Base-by-base conservation (phyloP, 2,113 vertebrate species). In the Cryptomyrus ogoouensis region DNA sequence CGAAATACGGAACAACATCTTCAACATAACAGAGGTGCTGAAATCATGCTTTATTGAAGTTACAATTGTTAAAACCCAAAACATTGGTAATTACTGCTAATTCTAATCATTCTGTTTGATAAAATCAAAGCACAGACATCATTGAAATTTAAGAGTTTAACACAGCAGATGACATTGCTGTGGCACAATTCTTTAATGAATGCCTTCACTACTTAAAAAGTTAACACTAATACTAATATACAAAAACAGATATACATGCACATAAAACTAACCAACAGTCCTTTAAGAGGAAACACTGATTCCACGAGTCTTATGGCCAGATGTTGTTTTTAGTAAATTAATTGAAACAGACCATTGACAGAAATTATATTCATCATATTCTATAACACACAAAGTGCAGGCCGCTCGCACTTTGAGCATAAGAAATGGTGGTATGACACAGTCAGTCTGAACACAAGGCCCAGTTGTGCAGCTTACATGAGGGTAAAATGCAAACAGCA, bases 21-120 rank as follows among this genome's bases (percentile, higher is more conserved):
- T 39, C 74, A 80, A 80, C 74, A 80, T 56, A 56, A 56, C 92
- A 94, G 90, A 96, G 94, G 97, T 99, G 98, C 98, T 96, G 97
- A 97, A 97, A 98, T 96, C 98, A 98, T 98, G 97, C 98, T 99
- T 99, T 99, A 99, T 98, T 99, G 97, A 96, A 96, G 95, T 94
- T 97, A 93, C 93, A 96, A 96, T 95, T 93, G 92, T 95, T 96
- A 91, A 94, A 96, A 97, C 96, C 97, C 97, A 93, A 96, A 97
- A 99, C 97, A 97, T 96, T 95, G 93, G 96, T 89, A 93, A 92
- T 93, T 94, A 95, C 92, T 94, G 93, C 95, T 97, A 97, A 95
- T 70, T 70, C 62, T 70, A 70, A 94, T 94, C 94, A 96, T 95
- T 96, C 96, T 94, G 94, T 92, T 97, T 95, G 93, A 95, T 96